A percentile compares a stretch with the other conserved stretches of the same genome.
Conservation (phyloP, 2,888 invertebrate genomes). For the Muschampia plurimacula region DNA sequence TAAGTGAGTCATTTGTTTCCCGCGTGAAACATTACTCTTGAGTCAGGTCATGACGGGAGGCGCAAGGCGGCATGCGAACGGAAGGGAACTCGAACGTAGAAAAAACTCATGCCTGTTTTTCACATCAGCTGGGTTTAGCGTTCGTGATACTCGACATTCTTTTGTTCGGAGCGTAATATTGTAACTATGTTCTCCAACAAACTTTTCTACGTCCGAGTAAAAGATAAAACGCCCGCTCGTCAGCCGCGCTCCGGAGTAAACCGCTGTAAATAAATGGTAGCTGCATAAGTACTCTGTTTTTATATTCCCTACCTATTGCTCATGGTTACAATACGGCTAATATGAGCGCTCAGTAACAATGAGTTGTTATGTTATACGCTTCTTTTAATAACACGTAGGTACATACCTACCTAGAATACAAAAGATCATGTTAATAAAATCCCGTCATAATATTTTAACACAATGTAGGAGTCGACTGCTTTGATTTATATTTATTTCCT, state of each 20-base stretch:
- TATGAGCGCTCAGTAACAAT: conserved; percentile 2
- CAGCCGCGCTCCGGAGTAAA: conserved; percentile 12
- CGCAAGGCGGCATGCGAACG: conserved; percentile 49
- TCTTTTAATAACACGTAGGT: conserved; percentile 3
- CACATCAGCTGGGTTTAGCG: conserved; percentile 46
- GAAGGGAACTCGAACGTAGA: conserved; percentile 51
- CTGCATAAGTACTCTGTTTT: conserved; percentile 21
- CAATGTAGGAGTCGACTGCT: neutral
- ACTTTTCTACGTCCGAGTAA: conserved; percentile 33
- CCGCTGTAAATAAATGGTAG: conserved; percentile 31
- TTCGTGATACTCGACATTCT: conserved; percentile 28
- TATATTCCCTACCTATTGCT: conserved; percentile 3
- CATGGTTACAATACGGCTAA: conserved; percentile 6
- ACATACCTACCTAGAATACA: neutral
- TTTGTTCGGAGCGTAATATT: conserved; percentile 31
- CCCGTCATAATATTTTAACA: conserved; percentile 15
- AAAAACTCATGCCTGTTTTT: conserved; percentile 52
- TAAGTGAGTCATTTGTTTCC: conserved; percentile 78
- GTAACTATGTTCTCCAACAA: conserved; percentile 30
- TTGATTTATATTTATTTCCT: conserved; percentile 4
- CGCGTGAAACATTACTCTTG: conserved; percentile 64
- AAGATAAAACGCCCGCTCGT: conserved; percentile 35
- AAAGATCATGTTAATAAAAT: conserved; percentile 13
- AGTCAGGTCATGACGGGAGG: conserved; percentile 62
- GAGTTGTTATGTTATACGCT: neutral